A percentile compares a stretch with the other conserved stretches of the same genome.
Evolutionary conservation across 2,888 invertebrate species (phyloP).

Genomic region (Clusia tigrina): DNA sequence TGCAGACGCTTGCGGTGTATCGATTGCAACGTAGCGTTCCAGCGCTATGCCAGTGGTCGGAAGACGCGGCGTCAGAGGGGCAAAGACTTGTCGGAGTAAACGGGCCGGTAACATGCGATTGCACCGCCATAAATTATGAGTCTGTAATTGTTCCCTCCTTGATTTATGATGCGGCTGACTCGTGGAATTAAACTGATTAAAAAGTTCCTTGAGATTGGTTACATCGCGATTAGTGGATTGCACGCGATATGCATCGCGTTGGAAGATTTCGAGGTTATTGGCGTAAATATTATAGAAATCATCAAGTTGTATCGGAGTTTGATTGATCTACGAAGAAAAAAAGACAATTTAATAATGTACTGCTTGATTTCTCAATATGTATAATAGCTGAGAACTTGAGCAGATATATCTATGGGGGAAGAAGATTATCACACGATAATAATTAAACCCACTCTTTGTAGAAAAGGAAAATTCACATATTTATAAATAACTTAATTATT

Average conservation of each 20-base stretch:
- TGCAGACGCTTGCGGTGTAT: constrained; percentile 73
- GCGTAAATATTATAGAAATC: constrained; percentile 69
- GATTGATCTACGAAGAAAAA: constrained; percentile 67
- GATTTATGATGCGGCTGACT: constrained; percentile 29
- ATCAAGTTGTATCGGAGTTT: constrained; percentile 67
- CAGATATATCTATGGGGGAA: too few species aligned
- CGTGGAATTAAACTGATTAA: constrained; percentile 57
- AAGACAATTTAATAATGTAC: too few species aligned
- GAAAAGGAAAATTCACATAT: too few species aligned
- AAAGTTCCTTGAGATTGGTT: constrained; percentile 61
- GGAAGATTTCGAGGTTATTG: constrained; percentile 69
- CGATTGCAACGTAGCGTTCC: constrained; percentile 79
- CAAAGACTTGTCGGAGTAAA: constrained; percentile 75
- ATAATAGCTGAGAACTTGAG: too few species aligned
- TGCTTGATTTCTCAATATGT: too few species aligned
- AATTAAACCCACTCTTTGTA: too few species aligned
- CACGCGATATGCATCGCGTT: constrained; percentile 71
- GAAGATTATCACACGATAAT: too few species aligned
- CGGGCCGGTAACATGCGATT: constrained; percentile 80
- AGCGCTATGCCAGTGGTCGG: constrained; percentile 79
- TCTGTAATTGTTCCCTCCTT: constrained; percentile 31
- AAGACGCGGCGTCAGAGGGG: constrained; percentile 73
- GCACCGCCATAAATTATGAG: constrained; percentile 70
- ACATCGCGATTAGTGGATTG: constrained; percentile 59
- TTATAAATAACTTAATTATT: too few species aligned